Conservation (phyloP, 2,888 invertebrate species). For the Watsonalla cultraria region DNA sequence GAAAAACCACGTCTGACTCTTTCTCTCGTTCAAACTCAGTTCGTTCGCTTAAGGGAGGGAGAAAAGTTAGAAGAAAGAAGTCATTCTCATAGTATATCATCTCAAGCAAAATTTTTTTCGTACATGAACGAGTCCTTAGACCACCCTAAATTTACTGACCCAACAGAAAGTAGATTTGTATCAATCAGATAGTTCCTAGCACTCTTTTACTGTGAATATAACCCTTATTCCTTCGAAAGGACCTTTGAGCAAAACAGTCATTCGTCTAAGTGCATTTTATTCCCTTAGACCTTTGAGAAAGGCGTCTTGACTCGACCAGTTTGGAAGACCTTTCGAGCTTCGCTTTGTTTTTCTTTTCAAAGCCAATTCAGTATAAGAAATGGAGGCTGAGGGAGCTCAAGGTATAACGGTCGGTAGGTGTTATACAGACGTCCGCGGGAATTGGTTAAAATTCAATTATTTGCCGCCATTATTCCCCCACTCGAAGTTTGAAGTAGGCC, state of each 20-base stretch:
- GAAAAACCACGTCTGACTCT: too few species aligned
- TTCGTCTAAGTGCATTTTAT: slow-evolving; percentile 63
- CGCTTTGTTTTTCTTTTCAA: slow-evolving; percentile 2
- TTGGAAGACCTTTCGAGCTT: slow-evolving; percentile 18
- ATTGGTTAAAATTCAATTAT: slow-evolving; percentile 68
- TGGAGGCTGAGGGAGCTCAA: slow-evolving; percentile 16
- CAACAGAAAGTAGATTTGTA: slow-evolving; percentile 23
- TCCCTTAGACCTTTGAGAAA: slow-evolving; percentile 47
- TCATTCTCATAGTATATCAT: too few species aligned
- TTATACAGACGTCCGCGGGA: slow-evolving; percentile 41
- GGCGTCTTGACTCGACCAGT: slow-evolving; percentile 28
- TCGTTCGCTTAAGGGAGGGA: too few species aligned
- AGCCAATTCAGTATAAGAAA: slow-evolving; percentile 12
- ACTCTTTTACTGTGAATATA: slow-evolving; percentile 32
- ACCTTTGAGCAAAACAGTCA: slow-evolving; percentile 49
- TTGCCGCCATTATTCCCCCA: slow-evolving; percentile 51
- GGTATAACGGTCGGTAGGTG: slow-evolving; percentile 21
- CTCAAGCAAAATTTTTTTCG: too few species aligned
- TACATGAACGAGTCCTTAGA: too few species aligned
- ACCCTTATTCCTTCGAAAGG: slow-evolving; percentile 44
- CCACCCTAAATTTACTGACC: slow-evolving; percentile 18
- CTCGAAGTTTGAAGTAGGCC: slow-evolving; percentile 45
- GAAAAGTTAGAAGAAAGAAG: too few species aligned
- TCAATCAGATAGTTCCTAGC: slow-evolving; percentile 22
- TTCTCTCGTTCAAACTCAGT: too few species aligned